Evolutionary conservation across 2,888 invertebrate genomes (phyloP), one percentile per base, ranked within the genome.

Genomic region (Mythimna pallens): DNA sequence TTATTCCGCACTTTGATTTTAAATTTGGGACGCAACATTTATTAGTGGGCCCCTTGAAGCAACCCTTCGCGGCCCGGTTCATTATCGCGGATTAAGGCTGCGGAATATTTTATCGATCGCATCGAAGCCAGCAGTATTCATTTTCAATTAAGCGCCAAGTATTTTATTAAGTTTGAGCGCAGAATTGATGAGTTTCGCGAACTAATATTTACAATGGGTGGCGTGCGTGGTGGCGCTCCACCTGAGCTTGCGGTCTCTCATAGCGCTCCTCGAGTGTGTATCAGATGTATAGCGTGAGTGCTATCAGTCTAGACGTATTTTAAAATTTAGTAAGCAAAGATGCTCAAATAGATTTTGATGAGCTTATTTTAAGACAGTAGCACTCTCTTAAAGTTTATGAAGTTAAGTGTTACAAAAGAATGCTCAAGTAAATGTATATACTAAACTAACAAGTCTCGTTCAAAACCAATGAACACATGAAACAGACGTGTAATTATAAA

Each of bases 1-100:
- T 96, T 96, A 96, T 96, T 95, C 96, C 95, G 94, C 96, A 95
- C 95, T 96, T 96, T 96, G 95, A 96, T 96, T 96, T 96, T 96
- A 96, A 96, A 96, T 96, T 96, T 96, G 94, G 92, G 79, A 95
- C 95, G 95, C 95, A 96, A 96, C 96, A 96, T 96, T 96, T 96
- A 95, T 96, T 96, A 96, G 92, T 93, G 93, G 92, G 90, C 93
- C 94, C 94, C 94, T 93, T 92, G 88, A 91, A 91, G 92, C 94
- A 95, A 94, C 95, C 96, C 95, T 96, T 95, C 94, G 93, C 92
- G 91, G 91, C 89, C 90, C 81, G 93, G 93, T 96, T 96, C 96
- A 96, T 96, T 95, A 96, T 95, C 96, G 94, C 91, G 96, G 96
- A 96, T 96, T 96, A 96, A 94, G 92, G 93, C 95, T 94, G 95